A percentile compares a stretch with the other conserved stretches of the same genome.
Conservation (phyloP, 1,140 invertebrate genomes). For the Hirudo medicinalis region DNA sequence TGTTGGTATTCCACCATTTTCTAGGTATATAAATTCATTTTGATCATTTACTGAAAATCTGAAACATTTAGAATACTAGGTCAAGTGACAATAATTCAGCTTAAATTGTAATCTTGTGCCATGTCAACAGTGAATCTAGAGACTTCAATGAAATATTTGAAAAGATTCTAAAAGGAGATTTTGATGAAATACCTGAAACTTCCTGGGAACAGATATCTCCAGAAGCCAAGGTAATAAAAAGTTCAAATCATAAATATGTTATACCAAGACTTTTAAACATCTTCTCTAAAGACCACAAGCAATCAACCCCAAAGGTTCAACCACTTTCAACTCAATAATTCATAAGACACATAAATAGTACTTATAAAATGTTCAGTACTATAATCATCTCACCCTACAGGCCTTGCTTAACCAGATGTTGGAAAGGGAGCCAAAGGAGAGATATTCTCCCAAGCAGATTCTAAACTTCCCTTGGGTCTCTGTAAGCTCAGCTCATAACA, state of each 20-base stretch:
- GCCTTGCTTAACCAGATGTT: background rate
- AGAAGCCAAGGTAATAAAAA: conserved; percentile 4
- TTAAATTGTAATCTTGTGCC: background rate
- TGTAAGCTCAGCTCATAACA: background rate
- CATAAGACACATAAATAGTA: background rate
- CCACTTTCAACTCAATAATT: background rate
- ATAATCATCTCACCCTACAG: background rate
- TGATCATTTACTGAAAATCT: background rate
- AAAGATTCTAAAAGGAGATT: background rate
- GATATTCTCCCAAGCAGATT: background rate
- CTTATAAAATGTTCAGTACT: background rate
- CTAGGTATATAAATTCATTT: background rate
- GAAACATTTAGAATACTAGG: background rate
- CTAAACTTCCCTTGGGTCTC: conserved; percentile 1
- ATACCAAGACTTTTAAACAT: background rate
- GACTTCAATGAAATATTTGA: conserved; percentile 13
- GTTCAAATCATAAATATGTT: background rate
- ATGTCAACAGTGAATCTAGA: background rate
- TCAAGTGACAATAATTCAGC: background rate
- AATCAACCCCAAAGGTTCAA: background rate
- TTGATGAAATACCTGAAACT: background rate
- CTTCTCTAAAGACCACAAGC: background rate
- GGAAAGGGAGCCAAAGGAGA: background rate
- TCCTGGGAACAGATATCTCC: background rate
- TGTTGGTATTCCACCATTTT: conserved; percentile 4